Evolutionary conservation across 2,888 invertebrate species (phyloP).

Genomic region (Chymomyza procnemis): DNA sequence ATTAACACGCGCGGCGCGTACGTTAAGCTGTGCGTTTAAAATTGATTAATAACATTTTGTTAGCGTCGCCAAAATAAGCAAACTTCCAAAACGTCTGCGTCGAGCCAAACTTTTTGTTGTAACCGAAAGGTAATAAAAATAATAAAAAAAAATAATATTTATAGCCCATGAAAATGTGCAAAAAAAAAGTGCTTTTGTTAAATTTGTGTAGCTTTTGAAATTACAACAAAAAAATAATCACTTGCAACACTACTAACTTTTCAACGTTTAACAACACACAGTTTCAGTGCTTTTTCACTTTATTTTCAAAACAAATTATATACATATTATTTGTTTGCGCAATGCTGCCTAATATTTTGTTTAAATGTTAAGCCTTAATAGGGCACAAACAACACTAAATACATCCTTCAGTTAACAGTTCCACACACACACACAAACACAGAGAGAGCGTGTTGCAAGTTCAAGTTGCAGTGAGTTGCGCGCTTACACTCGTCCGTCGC

Average conservation of each 20-base stretch:
- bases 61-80: constrained; percentile 9
- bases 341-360: constrained; percentile 55
- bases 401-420: constrained; percentile 44
- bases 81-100: not conserved
- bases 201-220: constrained; percentile 68
- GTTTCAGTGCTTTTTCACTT: constrained; percentile 10
- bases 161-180: constrained; percentile 55
- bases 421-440: constrained; percentile 9
- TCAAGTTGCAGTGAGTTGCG: not conserved
- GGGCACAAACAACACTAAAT: constrained; percentile 8
- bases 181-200: constrained; percentile 68
- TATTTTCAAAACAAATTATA: constrained; percentile 13
- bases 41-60: constrained; percentile 12
- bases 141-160: constrained; percentile 21
- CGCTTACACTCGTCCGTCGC: constrained; percentile 4
- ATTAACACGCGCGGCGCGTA: constrained; percentile 21
- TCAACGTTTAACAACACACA: constrained; percentile 27
- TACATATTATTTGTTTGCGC: constrained; percentile 28
- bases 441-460: constrained; percentile 14
- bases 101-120: not conserved
- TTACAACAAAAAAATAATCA: constrained; percentile 62
- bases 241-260: not conserved
- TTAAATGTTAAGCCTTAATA: constrained; percentile 53
- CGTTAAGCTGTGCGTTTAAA: constrained; percentile 36
- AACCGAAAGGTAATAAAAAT: not conserved